phyloP scores from a whole-genome alignment of 2,797 vertebrate genomes.

The Bucorvus abyssinicus region DNA sequence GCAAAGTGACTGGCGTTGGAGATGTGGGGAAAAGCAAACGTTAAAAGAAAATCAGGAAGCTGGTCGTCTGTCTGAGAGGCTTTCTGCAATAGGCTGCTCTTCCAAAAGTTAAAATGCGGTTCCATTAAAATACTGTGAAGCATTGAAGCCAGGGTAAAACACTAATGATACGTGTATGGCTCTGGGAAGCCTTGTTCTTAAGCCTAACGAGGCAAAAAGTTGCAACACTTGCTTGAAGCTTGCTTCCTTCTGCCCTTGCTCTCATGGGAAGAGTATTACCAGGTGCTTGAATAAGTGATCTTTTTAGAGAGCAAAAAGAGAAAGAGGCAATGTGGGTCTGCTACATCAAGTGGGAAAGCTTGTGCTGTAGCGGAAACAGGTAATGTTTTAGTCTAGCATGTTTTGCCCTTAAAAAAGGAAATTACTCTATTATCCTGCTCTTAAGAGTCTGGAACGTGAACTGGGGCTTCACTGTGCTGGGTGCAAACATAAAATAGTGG shows the following conservation, averaged over 20 bases:
- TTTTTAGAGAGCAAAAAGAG: not conserved
- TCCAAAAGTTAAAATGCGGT: not conserved
- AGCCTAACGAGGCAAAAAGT: too few relatives aligned
- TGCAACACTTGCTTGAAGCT: not conserved
- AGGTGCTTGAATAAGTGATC: not conserved
- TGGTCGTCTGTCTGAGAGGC: not conserved
- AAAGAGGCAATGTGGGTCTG: rapidly evolving
- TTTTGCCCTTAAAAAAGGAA: not conserved
- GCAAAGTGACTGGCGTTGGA: rapidly evolving
- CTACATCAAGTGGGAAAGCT: rapidly evolving
- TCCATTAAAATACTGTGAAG: rapidly evolving
- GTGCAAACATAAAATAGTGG: not conserved
- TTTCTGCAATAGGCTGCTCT: not conserved
- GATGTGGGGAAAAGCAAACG: rapidly evolving
- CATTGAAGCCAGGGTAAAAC: not conserved
- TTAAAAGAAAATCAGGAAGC: too few relatives aligned
- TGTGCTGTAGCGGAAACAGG: too few relatives aligned
- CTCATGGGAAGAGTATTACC: not conserved
- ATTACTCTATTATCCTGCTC: not conserved
- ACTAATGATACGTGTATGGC: rapidly evolving
- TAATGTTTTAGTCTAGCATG: not conserved
- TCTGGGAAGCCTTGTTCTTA: not conserved
- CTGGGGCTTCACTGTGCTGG: not conserved
- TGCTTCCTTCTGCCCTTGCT: not conserved
- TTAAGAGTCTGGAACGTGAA: not conserved